These are phyloP conservation scores for Aricia artaxerxes DNA, from an alignment of 2,888 invertebrate genomes.

Conservation along the genomic window DNA sequence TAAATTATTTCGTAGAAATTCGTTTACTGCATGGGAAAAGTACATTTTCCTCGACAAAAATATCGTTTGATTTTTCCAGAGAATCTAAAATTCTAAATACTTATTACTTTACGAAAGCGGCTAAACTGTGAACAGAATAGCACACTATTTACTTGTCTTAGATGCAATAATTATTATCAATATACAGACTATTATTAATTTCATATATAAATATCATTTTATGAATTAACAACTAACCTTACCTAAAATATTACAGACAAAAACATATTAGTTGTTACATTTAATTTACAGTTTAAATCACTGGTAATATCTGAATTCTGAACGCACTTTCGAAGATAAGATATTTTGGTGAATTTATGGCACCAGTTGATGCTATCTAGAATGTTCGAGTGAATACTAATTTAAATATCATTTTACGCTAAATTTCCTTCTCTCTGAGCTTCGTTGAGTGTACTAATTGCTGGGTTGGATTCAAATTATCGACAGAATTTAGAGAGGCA, in stretches of 20 bases:
- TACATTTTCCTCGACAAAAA: no score
- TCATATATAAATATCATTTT: neutral
- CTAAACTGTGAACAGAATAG: no score
- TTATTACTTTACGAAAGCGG: no score
- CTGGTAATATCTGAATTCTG: neutral
- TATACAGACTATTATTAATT: no score
- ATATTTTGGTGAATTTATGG: neutral
- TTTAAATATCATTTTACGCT: constrained; percentile 6
- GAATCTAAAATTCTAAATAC: no score
- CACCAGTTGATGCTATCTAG: neutral
- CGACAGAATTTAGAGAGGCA: neutral
- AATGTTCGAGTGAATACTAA: neutral
- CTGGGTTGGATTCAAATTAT: constrained; percentile 4
- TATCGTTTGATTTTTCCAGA: no score
- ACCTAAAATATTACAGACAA: neutral
- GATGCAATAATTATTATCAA: no score
- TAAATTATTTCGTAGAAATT: no score
- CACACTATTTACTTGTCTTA: no score
- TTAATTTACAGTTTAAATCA: neutral
- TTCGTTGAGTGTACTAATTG: constrained; percentile 10
- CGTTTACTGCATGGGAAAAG: no score
- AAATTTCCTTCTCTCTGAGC: neutral
- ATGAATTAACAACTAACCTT: neutral
- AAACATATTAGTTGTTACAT: neutral
- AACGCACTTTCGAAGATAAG: neutral